Percentiles rank a stretch among this genome's conserved stretches.
These are phyloP conservation scores for Melanotaenia nigrans DNA, from an alignment of 2,797 vertebrate species.

Conservation along the genomic window DNA sequence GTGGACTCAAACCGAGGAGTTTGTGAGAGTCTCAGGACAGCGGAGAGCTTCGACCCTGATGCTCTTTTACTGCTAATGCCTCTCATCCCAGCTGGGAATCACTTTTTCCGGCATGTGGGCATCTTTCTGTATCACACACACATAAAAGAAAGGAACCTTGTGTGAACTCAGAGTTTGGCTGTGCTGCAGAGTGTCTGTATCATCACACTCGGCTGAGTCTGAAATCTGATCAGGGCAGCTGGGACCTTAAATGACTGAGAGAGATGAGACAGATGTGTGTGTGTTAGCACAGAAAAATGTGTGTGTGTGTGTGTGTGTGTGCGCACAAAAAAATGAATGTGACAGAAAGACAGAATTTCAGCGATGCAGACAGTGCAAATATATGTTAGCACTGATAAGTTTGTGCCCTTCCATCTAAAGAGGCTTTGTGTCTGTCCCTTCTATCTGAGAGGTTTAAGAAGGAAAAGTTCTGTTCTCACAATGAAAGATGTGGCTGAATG, in stretches of 20 bases:
- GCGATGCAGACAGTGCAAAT: neutral
- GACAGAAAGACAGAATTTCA: conserved; percentile 1
- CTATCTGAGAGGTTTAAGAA: too few species aligned
- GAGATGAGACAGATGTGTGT: conserved; percentile 21
- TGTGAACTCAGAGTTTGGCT: conserved; percentile 20
- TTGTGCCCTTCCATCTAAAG: too few species aligned
- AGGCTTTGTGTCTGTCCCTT: too few species aligned
- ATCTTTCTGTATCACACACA: conserved; percentile 4
- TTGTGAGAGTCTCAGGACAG: conserved; percentile 9
- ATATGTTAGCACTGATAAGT: neutral
- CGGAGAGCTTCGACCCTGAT: conserved; percentile 39
- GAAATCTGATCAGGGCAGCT: conserved; percentile 63
- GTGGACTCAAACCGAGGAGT: conserved; percentile 16
- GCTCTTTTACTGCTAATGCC: conserved; percentile 48
- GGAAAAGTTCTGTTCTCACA: too few species aligned
- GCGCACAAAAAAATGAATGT: neutral
- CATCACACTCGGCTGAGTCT: conserved; percentile 60
- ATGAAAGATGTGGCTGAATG: too few species aligned
- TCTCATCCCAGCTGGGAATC: conserved; percentile 30
- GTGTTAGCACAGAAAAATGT: neutral
- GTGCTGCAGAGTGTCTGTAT: conserved; percentile 38
- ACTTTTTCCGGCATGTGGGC: conserved; percentile 15
- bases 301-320: neutral
- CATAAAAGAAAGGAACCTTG: neutral
- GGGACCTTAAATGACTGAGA: conserved; percentile 52